phyloP scores from a whole-genome alignment of 2,113 vertebrate species.

The Rhinolophus ferrumequinum region DNA sequence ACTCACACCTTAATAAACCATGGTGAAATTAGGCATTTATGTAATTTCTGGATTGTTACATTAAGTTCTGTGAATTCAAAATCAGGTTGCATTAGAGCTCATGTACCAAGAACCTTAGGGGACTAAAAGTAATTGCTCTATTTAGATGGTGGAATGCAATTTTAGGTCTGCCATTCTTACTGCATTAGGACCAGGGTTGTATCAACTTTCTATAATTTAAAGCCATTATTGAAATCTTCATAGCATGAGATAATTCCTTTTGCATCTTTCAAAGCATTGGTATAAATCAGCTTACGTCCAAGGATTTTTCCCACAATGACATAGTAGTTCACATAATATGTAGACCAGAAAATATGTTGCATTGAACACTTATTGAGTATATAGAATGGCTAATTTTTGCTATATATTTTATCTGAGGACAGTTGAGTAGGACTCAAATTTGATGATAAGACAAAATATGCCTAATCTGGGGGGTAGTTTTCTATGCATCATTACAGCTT shows the following conservation, averaged over 20 bases:
- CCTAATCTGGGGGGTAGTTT: not conserved
- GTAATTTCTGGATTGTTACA: not conserved
- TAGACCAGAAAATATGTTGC: not conserved
- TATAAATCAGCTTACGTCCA: not conserved
- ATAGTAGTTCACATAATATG: not conserved
- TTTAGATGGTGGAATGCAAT: constrained; percentile 19
- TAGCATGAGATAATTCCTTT: constrained; percentile 46
- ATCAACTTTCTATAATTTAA: constrained; percentile 46
- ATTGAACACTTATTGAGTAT: not conserved
- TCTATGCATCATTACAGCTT: not conserved
- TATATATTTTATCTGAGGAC: not conserved
- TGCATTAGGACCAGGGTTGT: not conserved
- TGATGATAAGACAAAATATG: constrained; percentile 35
- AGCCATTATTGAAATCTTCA: constrained; percentile 58
- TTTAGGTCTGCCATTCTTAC: not conserved
- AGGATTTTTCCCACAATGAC: not conserved
- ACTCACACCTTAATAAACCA: not conserved
- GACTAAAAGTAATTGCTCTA: not conserved
- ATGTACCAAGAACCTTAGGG: not conserved
- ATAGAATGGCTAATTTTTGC: not conserved
- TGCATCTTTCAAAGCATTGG: constrained; percentile 23
- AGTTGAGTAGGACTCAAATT: not conserved
- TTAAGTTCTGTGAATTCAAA: not conserved
- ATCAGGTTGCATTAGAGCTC: not conserved
- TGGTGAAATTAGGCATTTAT: not conserved